Base-by-base conservation (phyloP, 2,113 vertebrate genomes). In the Nycticebus coucang region DNA sequence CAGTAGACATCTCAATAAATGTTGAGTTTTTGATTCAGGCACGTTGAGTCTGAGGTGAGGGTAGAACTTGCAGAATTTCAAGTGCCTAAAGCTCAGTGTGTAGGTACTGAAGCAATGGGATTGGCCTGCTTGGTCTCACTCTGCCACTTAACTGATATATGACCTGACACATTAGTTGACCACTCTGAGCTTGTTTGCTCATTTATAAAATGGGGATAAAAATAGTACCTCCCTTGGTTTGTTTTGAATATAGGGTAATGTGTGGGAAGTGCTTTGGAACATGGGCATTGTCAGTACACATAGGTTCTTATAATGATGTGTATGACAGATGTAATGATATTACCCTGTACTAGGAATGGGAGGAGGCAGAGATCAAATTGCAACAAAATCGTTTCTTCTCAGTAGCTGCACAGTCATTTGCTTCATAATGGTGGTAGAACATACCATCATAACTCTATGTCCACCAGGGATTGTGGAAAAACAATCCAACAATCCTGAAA, bases 221-320 rank as follows among this genome's bases (percentile, higher is more conserved):
- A 93, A 85, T n/a, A 83, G 77, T 81, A 72, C 41, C 35, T 87
- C 72, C 78, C 17, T 87, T 88, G 55, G 64, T 90, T 83, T 82
- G 60, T 59, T 59, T 26, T 35, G 79, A 81, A 71, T 92, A 72
- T 33, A n/a, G 26, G 45, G 69, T 68, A 77, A 95, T 53, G 18
- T 41, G 60, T 87, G 60, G 41, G 79, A 87, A 85, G n/a, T 64
- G 45, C 50, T 94, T 66, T 41, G 87, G 24, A 81, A 92, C 19
- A 81, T 53, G 66, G 84, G 53, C 33, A 69, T 45, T 85, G 19
- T 64, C 72, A 78, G 35, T 35, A 66, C 71, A 96, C 74, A 45
- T 3, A 89, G 75, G 64, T 62, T 72, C 91, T 71, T 93, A 33
- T 83, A 87, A 93, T 84, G 45, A 6, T 71, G 17, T 30, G 5